phyloP scores from a whole-genome alignment of 2,113 vertebrate genomes.

The Microcebus tavaratra region DNA sequence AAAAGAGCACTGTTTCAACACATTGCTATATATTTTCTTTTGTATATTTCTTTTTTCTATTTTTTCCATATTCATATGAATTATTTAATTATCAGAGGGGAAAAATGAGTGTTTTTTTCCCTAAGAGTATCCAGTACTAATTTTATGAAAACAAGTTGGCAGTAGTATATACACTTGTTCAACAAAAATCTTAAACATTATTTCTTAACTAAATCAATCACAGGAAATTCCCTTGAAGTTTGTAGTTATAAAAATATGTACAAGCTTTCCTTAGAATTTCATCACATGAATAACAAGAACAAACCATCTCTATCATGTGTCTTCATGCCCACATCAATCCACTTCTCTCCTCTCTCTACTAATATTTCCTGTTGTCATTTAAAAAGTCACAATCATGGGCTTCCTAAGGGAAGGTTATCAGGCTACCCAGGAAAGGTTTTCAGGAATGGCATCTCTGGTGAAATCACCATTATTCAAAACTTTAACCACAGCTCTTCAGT shows the following conservation, averaged over 20 bases:
- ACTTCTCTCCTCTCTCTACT: not conserved
- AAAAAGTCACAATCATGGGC: not conserved
- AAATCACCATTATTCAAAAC: not conserved
- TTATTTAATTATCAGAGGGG: not conserved
- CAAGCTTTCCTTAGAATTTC: not conserved
- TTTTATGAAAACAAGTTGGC: not conserved
- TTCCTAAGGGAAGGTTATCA: not conserved
- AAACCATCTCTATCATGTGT: not conserved
- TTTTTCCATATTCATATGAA: not conserved
- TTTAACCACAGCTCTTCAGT: not conserved
- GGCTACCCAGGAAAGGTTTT: not conserved
- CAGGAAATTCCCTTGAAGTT: not conserved
- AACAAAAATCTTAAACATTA: constrained; percentile 15
- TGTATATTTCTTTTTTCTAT: not conserved
- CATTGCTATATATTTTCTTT: not conserved
- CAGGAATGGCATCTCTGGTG: not conserved
- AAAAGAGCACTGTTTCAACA: not conserved
- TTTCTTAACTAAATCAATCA: constrained; percentile 11
- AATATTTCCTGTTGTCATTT: not conserved
- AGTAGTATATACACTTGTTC: not conserved
- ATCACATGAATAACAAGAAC: not conserved
- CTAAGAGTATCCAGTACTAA: not conserved
- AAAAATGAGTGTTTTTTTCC: not conserved
- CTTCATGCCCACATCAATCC: not conserved
- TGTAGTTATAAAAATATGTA: constrained; percentile 10